A percentile compares a stretch with the other conserved stretches of the same genome.
Conservation (phyloP, 2,113 vertebrate species). For the Chelonoidis abingdonii region DNA sequence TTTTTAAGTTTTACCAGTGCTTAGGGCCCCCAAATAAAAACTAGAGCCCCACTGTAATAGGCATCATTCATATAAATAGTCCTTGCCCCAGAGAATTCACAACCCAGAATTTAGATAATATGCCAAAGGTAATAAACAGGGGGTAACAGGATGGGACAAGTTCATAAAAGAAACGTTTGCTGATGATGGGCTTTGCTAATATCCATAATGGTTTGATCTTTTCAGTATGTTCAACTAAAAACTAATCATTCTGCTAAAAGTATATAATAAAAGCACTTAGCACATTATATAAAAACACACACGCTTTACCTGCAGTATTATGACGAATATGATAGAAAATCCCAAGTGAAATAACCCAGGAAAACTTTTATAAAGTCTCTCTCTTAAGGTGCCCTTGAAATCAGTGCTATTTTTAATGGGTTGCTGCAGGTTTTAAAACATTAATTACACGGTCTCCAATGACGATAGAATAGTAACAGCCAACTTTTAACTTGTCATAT, state of each 20-base stretch:
- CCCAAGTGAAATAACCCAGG: background rate
- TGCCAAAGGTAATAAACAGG: background rate
- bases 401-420: background rate
- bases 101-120: background rate
- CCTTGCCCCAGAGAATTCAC: too few relatives aligned
- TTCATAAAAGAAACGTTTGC: background rate
- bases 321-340: background rate
- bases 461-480: background rate
- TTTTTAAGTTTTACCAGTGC: too few relatives aligned
- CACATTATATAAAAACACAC: background rate
- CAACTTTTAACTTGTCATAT: background rate
- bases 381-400: background rate
- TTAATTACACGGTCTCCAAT: background rate
- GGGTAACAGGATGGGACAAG: background rate
- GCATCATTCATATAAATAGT: background rate
- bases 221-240: background rate
- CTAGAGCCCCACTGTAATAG: fast-evolving
- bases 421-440: background rate
- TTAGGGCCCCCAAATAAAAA: background rate
- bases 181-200: background rate
- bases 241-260: background rate
- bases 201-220: background rate
- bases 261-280: background rate
- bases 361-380: background rate
- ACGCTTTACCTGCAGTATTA: background rate